Evolutionary conservation across 2,113 vertebrate species (phyloP).

Genomic region (Abramis brama): DNA sequence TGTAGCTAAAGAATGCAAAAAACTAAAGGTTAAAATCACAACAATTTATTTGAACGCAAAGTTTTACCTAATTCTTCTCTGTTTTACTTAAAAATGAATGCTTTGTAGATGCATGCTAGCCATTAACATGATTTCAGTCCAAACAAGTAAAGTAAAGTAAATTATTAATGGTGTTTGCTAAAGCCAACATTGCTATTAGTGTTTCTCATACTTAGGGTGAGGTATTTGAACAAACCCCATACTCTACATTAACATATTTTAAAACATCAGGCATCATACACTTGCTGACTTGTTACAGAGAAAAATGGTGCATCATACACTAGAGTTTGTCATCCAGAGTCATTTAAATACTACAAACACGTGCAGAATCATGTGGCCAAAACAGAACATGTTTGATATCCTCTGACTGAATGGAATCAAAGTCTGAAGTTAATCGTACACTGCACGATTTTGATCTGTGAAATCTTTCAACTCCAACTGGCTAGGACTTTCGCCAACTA

Average conservation of each 20-base stretch:
- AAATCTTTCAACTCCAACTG: neutral
- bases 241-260: too few relatives aligned
- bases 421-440: neutral
- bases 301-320: too few relatives aligned
- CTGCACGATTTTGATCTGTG: neutral
- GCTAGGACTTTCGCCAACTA: neutral
- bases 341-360: too few relatives aligned
- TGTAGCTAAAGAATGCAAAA: constrained; percentile 22
- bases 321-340: too few relatives aligned
- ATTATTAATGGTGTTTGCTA: neutral
- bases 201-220: too few relatives aligned
- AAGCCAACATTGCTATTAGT: too few relatives aligned
- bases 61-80: neutral
- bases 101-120: neutral
- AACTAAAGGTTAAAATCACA: neutral
- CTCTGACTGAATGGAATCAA: neutral
- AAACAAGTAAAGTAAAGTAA: neutral
- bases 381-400: neutral
- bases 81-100: neutral
- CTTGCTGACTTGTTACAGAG: too few relatives aligned
- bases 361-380: too few relatives aligned
- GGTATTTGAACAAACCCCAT: too few relatives aligned
- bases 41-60: neutral
- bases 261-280: too few relatives aligned
- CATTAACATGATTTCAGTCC: neutral